Evolutionary conservation across 2,113 vertebrate species (phyloP), one percentile per base, ranked within the genome.

Genomic region (Thalassarche chlororhynchos): DNA sequence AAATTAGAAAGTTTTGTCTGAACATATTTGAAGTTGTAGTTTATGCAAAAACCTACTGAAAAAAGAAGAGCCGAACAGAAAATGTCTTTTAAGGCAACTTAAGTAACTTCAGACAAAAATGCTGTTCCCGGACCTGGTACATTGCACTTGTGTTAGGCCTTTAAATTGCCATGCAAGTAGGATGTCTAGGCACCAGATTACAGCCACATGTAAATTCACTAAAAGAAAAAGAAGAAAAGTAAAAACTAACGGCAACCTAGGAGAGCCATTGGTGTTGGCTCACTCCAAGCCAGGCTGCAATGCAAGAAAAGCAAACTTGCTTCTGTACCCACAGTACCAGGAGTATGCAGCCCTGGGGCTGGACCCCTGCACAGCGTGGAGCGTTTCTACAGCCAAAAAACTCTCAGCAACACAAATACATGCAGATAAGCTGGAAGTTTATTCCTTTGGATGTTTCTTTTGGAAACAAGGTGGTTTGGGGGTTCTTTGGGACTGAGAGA

Each of bases 1-100:
- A 94, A 85, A 89, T 92, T 77, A 72, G 65, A 95, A 68, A 69
- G 74, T 80, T 81, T 47, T 87, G 55, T 81, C 94, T 87, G 32
- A 65, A 47, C 5, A 29, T 52, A 77, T 66, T 87, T 94, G 83
- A 94, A 87, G n/a, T 24, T 46, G 23, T 19, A 46, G 32, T 55
- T 89, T 68, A 44, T 44, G 24, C 13, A 52, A 84, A 91, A 94
- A n/a, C 1, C 4, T 32, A 31, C 15, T 23, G n/a, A 76, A 90
- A 61, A 75, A 46, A 70, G 19, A 61, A 36, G 1, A 79, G 10
- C 4, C 12, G 12, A 69, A 52, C 4, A 61, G 49, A 80, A 80
- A 57, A 21, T 9, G 2, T 57, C 29, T 87, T 87, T 46, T 29
- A 60, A 84, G 52, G 38, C 16, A 87, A 38, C 17, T 47, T n/a